These are phyloP conservation scores for Amphilophus citrinellus DNA, from an alignment of 2,113 vertebrate genomes.

Conservation along the genomic window DNA sequence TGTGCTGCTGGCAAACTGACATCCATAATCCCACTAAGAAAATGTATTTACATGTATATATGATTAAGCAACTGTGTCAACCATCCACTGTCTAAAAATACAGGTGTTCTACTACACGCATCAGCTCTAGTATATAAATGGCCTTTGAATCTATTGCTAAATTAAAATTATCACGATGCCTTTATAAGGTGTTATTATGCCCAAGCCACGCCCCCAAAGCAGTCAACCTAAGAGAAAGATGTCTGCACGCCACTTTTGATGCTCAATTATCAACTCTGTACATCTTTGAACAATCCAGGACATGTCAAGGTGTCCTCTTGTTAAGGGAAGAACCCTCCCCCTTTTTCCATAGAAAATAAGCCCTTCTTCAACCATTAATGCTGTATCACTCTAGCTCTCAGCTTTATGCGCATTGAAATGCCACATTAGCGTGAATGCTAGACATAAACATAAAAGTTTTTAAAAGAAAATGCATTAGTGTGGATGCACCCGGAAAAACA, in stretches of 20 bases:
- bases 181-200: background rate
- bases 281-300: background rate
- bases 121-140: background rate
- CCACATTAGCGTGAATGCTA: background rate
- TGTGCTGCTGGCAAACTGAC: background rate
- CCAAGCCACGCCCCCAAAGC: too few species aligned
- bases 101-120: too few species aligned
- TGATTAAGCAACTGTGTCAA: too few species aligned
- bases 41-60: background rate
- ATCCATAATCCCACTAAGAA: background rate
- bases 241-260: background rate
- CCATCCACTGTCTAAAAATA: too few species aligned
- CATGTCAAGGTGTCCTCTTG: background rate
- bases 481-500: background rate
- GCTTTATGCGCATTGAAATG: background rate
- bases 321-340: background rate
- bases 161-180: background rate
- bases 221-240: too few species aligned
- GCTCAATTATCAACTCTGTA: background rate
- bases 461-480: background rate
- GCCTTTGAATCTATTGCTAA: background rate
- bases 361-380: background rate
- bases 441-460: conserved; percentile 7
- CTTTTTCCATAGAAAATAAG: background rate
- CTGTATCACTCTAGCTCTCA: conserved; percentile 1